Conservation (phyloP, 1,140 invertebrate genomes). For the Ylistrum balloti region DNA sequence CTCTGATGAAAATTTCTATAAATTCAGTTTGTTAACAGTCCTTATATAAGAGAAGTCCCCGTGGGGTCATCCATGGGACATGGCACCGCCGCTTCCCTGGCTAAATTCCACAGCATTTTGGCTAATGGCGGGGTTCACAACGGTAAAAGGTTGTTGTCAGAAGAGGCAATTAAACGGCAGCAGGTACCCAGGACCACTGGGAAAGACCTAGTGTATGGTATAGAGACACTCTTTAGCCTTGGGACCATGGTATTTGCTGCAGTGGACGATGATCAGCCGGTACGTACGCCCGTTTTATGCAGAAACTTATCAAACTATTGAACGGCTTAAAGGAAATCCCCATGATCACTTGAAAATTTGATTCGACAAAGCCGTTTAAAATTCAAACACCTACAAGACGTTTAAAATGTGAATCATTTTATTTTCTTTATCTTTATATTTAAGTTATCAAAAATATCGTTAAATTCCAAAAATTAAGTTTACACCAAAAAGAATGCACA, state of each 20-base stretch:
- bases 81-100: slow-evolving; percentile 44
- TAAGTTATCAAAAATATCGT: no score
- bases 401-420: no score
- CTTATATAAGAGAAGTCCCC: slow-evolving; percentile 39
- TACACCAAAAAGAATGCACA: no score
- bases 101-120: slow-evolving; percentile 52
- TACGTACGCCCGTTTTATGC: no score
- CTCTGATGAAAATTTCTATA: no score
- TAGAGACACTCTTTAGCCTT: neutral
- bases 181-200: neutral
- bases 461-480: no score
- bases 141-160: slow-evolving; percentile 41
- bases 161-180: slow-evolving; percentile 40
- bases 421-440: no score
- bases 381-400: no score
- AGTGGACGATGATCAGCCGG: neutral
- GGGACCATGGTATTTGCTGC: neutral
- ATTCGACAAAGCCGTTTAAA: no score
- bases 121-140: slow-evolving; percentile 51
- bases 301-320: no score
- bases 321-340: no score
- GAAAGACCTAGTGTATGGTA: slow-evolving; percentile 2
- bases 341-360: no score
- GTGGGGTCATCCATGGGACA: neutral
- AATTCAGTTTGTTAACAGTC: neutral